These are phyloP conservation scores for Tragelaphus scriptus DNA, from an alignment of 2,113 vertebrate genomes.

Conservation along the genomic window DNA sequence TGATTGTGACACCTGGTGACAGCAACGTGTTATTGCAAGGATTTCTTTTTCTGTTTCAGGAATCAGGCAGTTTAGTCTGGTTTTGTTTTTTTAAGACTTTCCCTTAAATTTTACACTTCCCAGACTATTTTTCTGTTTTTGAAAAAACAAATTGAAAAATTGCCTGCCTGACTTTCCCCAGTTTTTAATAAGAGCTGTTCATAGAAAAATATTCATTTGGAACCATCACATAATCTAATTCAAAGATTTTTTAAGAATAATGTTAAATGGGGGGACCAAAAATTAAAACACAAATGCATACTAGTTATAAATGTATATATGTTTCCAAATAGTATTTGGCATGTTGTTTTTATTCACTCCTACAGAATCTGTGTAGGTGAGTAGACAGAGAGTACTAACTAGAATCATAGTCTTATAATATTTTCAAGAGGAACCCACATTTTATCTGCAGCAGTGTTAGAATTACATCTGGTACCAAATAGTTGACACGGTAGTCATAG, in stretches of 20 bases:
- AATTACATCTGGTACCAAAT: neutral
- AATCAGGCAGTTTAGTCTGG: neutral
- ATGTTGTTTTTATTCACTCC: neutral
- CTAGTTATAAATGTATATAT: neutral
- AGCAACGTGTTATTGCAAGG: neutral
- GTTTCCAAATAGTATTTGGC: neutral
- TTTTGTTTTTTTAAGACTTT: neutral
- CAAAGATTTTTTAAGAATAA: neutral
- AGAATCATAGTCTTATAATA: neutral
- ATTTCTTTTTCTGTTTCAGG: neutral
- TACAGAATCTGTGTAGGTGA: neutral
- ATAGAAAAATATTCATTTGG: neutral
- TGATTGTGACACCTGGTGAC: conserved; percentile 33
- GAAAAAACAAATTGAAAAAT: neutral
- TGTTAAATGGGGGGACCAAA: conserved; percentile 11
- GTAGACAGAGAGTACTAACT: neutral
- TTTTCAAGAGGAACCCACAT: neutral
- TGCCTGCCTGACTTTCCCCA: neutral
- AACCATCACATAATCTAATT: neutral
- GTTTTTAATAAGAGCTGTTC: neutral
- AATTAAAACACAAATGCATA: neutral
- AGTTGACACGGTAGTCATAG: neutral
- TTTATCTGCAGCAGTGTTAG: neutral
- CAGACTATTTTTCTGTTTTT: neutral
- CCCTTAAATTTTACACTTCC: neutral